phyloP scores from a whole-genome alignment of 2,113 vertebrate species.

The Orientallactaga bullata region DNA sequence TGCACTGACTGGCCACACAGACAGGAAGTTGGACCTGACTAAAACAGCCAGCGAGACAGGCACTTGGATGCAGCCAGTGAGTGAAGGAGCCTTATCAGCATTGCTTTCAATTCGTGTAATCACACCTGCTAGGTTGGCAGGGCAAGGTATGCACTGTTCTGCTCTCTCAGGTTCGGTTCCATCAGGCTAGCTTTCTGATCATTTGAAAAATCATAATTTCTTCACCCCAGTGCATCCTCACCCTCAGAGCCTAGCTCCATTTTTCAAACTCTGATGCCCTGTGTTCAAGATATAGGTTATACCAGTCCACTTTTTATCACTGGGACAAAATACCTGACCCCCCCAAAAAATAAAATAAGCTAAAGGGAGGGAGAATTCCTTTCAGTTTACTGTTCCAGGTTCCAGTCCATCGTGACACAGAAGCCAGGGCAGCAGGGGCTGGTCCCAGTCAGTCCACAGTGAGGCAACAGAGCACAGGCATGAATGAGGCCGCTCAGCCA shows the following conservation, averaged over 20 bases:
- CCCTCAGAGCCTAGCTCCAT: neutral
- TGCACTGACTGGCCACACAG: neutral
- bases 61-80: neutral
- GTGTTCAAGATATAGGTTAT: neutral
- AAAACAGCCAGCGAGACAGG: neutral
- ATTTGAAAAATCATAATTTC: neutral
- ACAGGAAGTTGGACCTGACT: neutral
- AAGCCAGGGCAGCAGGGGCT: no score
- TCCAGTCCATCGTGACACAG: no score
- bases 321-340: no score
- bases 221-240: neutral
- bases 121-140: neutral
- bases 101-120: neutral
- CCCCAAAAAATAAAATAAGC: no score
- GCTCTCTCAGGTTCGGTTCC: neutral
- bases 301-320: no score
- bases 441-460: no score
- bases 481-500: no score
- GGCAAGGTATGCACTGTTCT: neutral
- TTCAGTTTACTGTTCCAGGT: no score
- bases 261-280: neutral
- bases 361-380: no score
- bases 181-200: neutral
- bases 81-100: no score
- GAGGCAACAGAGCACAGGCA: no score